A percentile compares a stretch with the other conserved stretches of the same genome.
Conservation (phyloP, 2,113 vertebrate species). For the Triplophysa tibetana region DNA sequence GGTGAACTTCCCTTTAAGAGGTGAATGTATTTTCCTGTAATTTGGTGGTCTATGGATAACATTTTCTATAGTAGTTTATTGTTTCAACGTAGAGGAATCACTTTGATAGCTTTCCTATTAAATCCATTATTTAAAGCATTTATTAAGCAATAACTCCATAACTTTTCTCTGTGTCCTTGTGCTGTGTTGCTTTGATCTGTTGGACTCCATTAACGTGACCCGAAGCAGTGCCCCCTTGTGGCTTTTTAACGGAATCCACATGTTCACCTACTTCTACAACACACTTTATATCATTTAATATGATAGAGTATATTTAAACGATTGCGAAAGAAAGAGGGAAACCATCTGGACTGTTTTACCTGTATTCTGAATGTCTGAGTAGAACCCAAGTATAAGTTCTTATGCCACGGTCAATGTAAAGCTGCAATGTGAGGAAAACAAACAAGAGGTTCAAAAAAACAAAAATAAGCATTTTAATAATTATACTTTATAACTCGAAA, state of each 20-base stretch:
- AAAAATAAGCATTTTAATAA: too few species aligned
- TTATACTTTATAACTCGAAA: too few species aligned
- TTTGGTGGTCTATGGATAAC: too few species aligned
- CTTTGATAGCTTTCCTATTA: background rate
- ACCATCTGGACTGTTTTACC: conserved; percentile 71
- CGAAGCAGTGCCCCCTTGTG: conserved; percentile 19
- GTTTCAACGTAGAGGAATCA: background rate
- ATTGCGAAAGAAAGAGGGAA: too few species aligned
- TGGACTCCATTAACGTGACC: background rate
- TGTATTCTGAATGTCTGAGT: conserved; percentile 91
- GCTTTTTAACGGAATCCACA: background rate
- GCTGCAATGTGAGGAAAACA: conserved; percentile 67
- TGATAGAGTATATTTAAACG: too few species aligned
- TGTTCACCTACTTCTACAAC: background rate
- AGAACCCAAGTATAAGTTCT: conserved; percentile 89
- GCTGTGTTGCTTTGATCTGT: background rate
- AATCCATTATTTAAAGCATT: background rate
- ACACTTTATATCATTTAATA: background rate
- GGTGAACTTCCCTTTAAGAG: too few species aligned
- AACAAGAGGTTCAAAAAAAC: background rate
- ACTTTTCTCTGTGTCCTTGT: background rate
- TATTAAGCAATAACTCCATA: background rate
- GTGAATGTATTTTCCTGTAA: too few species aligned
- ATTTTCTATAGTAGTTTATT: too few species aligned
- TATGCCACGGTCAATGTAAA: conserved; percentile 88